Base-by-base conservation (phyloP, 2,888 invertebrate species). In the Drosophila melanocephala region DNA sequence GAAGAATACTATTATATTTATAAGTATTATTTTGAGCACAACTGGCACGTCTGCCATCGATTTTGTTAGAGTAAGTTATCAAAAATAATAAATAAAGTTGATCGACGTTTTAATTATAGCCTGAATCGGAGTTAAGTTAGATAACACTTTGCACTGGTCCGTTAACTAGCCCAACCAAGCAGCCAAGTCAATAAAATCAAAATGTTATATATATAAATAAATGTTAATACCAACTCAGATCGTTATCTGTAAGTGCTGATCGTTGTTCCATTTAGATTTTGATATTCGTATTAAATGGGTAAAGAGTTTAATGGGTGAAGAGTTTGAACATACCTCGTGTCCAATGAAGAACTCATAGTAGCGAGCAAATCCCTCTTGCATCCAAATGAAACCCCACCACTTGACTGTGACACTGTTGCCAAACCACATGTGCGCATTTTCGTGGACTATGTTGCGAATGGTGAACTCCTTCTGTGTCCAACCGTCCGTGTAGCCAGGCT, bases 341-440 rank as follows among this genome's bases (percentile, higher is more conserved):
- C 92, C 86, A 50, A 90, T 65, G 55, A 88, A 95, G 90, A 96
- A 97, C 90, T 97, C 96, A 83, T 96, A 96, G 91, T 95, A 96
- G 88, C 95, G 95, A 0, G 96, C 96, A 77, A 96, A 96, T 7
- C 87, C 93, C 91, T 96, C 96, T 5, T 95, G 94, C 62, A 96
- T 92, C 94, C 77, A 96, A 95, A 90, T 95, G 95, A 26, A 94
- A 80, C 80, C 94, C 94, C 94, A 96, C 92, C 92, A 44, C 75
- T 85, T 47, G 95, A 91, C 61, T 94, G 93, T 95, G 0, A 95
- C 94, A 55, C 94, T 92, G 84, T 95, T 94, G 9, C 96, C 96
- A 81, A 96, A 95, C 95, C 96, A 96, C 94, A 95, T 95, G 83
- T 96, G 96, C 0, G 95, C 94, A 10, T 95, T 90, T 66, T 93